Base-by-base conservation (phyloP, 1,140 invertebrate genomes). In the Danaus plexippus region DNA sequence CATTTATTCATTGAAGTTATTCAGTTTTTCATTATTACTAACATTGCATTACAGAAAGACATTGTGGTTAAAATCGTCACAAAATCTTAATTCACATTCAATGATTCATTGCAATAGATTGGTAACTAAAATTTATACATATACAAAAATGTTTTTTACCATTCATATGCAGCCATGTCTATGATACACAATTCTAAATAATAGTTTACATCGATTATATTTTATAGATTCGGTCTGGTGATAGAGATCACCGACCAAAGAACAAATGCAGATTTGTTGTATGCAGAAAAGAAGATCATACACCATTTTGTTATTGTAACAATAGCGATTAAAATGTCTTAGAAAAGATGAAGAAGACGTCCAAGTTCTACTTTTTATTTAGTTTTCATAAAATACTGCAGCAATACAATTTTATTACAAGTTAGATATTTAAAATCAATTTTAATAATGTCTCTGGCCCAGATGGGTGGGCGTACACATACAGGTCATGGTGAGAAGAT, bases 301-400 rank as follows among this genome's bases (percentile, higher is more conserved):
- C 80, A 83, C 61, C 73, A 79, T 82, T 83, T 81, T 52, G 77
- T 82, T 75, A 81, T 77, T 64, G 82, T 81, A 86, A 85, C 76
- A 83, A 83, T 82, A 82, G 80, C 80, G 80, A 84, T 78, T 85
- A 85, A 77, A 74, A 77, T 75, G 75, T 80, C 77, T 81, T 83
- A 79, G 79, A 85, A 86, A 84, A 84, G 77, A 79, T 80, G 78
- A 84, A 83, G 80, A 83, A 81, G 77, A 81, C 71, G 73, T 82
- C 67, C 22, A 63, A 74, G 72, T 79, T 77, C 77, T 82, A 83
- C 77, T 74, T 80, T 79, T 71, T 74, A 79, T 79, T 79, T 76
- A 75, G 73, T 77, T 77, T 82, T 84, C 82, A 84, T 85, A 83
- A 77, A 80, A 84, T 85, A 84, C 80, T 80, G 80, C 83, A 83